phyloP scores from a whole-genome alignment of 2,888 invertebrate species.

The Prenolepis imparis region DNA sequence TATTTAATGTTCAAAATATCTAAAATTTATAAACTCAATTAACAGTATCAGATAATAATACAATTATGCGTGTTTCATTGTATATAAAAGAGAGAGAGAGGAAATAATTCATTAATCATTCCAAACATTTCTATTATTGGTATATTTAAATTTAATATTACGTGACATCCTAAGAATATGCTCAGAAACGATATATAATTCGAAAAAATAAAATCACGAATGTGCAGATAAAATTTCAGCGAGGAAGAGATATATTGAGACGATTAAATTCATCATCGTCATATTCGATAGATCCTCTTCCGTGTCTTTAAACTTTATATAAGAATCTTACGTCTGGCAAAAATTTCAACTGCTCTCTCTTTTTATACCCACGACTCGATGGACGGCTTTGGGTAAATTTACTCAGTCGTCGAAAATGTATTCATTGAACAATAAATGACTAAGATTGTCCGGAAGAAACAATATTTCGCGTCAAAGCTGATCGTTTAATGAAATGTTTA shows the following conservation, averaged over 20 bases:
- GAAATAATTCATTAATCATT: conserved; percentile 18
- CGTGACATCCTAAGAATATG: not conserved
- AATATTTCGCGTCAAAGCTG: conserved; percentile 7
- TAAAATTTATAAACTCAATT: not conserved
- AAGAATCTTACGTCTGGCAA: conserved; percentile 3
- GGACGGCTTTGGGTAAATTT: conserved; percentile 24
- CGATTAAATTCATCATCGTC: not conserved
- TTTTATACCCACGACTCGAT: not conserved
- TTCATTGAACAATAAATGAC: conserved; percentile 16
- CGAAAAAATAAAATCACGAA: not conserved
- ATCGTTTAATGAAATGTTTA: conserved; percentile 9
- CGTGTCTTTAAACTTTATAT: not conserved
- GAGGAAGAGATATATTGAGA: not conserved
- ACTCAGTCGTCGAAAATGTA: not conserved
- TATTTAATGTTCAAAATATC: conserved; percentile 3
- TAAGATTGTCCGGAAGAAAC: conserved; percentile 4
- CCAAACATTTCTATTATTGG: conserved; percentile 19
- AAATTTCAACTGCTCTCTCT: not conserved
- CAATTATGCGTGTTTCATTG: conserved; percentile 16
- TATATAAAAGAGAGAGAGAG: conserved; percentile 6
- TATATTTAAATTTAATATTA: conserved; percentile 18
- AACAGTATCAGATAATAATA: conserved; percentile 11
- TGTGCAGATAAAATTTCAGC: not conserved
- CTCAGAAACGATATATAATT: not conserved
- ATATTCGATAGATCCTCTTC: conserved; percentile 11